Evolutionary conservation across 2,797 vertebrate genomes (phyloP).

Genomic region (Enteromius fasciolatus): DNA sequence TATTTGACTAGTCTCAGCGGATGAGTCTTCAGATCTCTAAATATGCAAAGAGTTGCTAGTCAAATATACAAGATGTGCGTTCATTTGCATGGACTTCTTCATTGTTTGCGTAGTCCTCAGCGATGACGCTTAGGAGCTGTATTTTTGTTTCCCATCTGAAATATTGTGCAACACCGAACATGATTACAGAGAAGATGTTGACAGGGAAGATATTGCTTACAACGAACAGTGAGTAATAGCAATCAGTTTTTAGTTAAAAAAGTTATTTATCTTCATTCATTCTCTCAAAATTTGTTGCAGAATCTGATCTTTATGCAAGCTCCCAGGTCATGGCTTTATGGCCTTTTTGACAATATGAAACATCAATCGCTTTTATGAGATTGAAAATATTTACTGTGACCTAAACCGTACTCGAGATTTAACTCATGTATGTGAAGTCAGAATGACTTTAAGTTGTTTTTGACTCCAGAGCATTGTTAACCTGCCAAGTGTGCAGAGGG

Average conservation of each 20-base stretch:
- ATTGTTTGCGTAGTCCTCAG: background rate
- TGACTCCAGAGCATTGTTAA: slow-evolving; percentile 9
- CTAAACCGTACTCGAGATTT: slow-evolving; percentile 11
- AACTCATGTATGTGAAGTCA: slow-evolving; percentile 8
- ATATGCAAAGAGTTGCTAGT: slow-evolving; percentile 37
- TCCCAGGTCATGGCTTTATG: slow-evolving; percentile 51
- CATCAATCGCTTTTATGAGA: slow-evolving; percentile 45
- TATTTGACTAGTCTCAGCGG: slow-evolving; percentile 17
- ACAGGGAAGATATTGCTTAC: slow-evolving; percentile 3
- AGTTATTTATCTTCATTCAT: background rate
- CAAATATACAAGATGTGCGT: slow-evolving; percentile 2
- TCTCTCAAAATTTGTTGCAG: background rate
- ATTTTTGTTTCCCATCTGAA: slow-evolving; percentile 24
- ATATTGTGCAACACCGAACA: slow-evolving; percentile 15
- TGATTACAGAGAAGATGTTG: background rate
- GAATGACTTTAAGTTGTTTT: slow-evolving; percentile 36
- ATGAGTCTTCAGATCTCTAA: slow-evolving; percentile 14
- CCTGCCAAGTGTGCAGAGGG: slow-evolving; percentile 19
- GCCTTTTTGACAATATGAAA: slow-evolving; percentile 60
- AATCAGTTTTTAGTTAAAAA: background rate
- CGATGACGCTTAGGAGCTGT: background rate
- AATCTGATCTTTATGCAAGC: slow-evolving; percentile 19
- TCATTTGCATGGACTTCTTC: slow-evolving; percentile 1
- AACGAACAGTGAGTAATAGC: background rate
- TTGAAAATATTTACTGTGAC: slow-evolving; percentile 63